Evolutionary conservation across 1,140 invertebrate species (phyloP), one percentile per base, ranked within the genome.

Genomic region (Dendroctonus ponderosae): DNA sequence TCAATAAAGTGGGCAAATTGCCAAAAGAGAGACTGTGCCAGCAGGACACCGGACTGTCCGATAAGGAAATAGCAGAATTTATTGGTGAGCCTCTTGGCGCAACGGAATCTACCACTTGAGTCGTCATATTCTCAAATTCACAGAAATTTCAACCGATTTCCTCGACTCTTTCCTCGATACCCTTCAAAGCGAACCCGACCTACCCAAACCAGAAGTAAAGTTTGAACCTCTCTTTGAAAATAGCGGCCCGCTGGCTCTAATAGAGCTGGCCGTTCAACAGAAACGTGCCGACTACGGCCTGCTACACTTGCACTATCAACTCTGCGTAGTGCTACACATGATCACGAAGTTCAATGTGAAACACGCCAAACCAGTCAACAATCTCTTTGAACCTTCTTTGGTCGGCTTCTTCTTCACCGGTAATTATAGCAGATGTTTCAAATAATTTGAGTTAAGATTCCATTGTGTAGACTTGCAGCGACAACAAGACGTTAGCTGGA

Each of bases 1-100:
- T 96, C 46, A 93, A 96, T 71, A 96, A 95, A 81, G 86, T 91
- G 8, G 93, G 93, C 8, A 93, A 91, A 80, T 79, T 92, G 58
- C 92, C 92, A 0, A 94, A 93, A 79, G 93, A 94, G 74, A 84
- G 89, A 69, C 81, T 94, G 44, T 91, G 88, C 69, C 78, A 84
- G 43, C 89, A 90, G 77, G 88, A 91, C 69, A 80, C 92, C 58
- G 88, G 89, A 38, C 84, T 95, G 63, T 85, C 86, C 44, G 89
- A 91, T 71, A 79, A 81, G 5, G 83, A 85, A 74, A 79, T 93
- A 39, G 79, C 85, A 5, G 78, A 79, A 15, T 94, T 96, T 77
- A 79, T 95, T 0, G 80, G 87, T 67, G 56, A 67, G 53, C 43
- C 26, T 40, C 37, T 7, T 40, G 41, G 11, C 7, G 26, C 5